phyloP scores from a whole-genome alignment of 1,140 invertebrate genomes.

The Streblospio benedicti region DNA sequence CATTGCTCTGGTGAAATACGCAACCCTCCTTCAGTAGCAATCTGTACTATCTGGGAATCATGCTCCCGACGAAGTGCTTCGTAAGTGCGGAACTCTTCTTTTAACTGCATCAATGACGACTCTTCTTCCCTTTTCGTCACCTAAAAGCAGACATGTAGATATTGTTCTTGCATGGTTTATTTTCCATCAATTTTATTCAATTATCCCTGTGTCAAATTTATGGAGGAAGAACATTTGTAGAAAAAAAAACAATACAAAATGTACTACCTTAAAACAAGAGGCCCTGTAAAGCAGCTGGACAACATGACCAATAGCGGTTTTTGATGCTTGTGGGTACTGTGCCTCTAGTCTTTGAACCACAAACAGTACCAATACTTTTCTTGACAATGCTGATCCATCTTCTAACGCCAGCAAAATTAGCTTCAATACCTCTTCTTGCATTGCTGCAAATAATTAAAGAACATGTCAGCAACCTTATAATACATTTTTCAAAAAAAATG shows the following conservation, averaged over 20 bases:
- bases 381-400: constrained; percentile 89
- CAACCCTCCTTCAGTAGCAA: constrained; percentile 92
- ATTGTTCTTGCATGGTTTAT: too few relatives aligned
- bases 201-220: too few relatives aligned
- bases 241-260: too few relatives aligned
- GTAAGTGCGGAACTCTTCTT: constrained; percentile 93
- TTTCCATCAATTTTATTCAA: too few relatives aligned
- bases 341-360: constrained; percentile 90
- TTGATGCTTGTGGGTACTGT: constrained; percentile 94
- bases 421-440: constrained; percentile 97
- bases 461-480: background rate
- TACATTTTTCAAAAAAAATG: background rate
- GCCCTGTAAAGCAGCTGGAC: constrained; percentile 95
- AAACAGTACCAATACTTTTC: constrained; percentile 97
- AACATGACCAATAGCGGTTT: constrained; percentile 97
- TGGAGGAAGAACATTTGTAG: too few relatives aligned
- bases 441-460: constrained; percentile 55
- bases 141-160: constrained; percentile 53
- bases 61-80: constrained; percentile 87
- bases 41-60: constrained; percentile 75
- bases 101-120: constrained; percentile 96
- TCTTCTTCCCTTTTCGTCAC: constrained; percentile 94
- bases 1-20: constrained; percentile 96
- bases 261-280: constrained; percentile 96
- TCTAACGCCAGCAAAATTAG: constrained; percentile 86